These are phyloP conservation scores for Phalangium opilio DNA, from an alignment of 2,888 invertebrate species.

Conservation along the genomic window DNA sequence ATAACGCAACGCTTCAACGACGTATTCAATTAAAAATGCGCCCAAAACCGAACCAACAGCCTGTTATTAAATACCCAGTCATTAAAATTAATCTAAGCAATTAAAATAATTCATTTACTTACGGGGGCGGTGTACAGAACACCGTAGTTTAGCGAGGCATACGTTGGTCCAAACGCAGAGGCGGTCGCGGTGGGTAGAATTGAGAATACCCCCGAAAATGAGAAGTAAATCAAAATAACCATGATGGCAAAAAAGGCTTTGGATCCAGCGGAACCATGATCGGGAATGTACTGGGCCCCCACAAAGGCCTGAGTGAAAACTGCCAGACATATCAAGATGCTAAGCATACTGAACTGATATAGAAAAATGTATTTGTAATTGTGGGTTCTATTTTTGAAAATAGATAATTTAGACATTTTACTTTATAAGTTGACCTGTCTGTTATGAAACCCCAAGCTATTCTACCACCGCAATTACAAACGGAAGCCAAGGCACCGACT, in stretches of 20 bases:
- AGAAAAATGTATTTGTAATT: too few relatives aligned
- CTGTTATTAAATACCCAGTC: too few relatives aligned
- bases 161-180: slow-evolving; percentile 27
- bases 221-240: slow-evolving; percentile 28
- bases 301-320: too few relatives aligned
- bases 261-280: slow-evolving; percentile 15
- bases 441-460: slow-evolving; percentile 35
- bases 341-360: too few relatives aligned
- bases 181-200: slow-evolving; percentile 30
- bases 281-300: too few relatives aligned
- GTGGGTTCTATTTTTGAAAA: too few relatives aligned
- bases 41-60: slow-evolving; percentile 17
- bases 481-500: slow-evolving; percentile 34
- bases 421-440: slow-evolving; percentile 31
- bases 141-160: slow-evolving; percentile 29
- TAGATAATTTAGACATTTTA: too few relatives aligned
- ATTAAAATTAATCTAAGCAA: too few relatives aligned
- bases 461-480: slow-evolving; percentile 34
- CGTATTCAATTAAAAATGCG: slow-evolving; percentile 22
- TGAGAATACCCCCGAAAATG: slow-evolving; percentile 29
- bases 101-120: slow-evolving; percentile 9
- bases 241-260: slow-evolving; percentile 25
- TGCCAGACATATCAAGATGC: too few relatives aligned
- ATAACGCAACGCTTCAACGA: slow-evolving; percentile 25
- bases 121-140: slow-evolving; percentile 27